Percentiles rank a stretch among this genome's conserved stretches.
These are phyloP conservation scores for Tiliqua scincoides DNA, from an alignment of 2,113 vertebrate species.

Conservation along the genomic window DNA sequence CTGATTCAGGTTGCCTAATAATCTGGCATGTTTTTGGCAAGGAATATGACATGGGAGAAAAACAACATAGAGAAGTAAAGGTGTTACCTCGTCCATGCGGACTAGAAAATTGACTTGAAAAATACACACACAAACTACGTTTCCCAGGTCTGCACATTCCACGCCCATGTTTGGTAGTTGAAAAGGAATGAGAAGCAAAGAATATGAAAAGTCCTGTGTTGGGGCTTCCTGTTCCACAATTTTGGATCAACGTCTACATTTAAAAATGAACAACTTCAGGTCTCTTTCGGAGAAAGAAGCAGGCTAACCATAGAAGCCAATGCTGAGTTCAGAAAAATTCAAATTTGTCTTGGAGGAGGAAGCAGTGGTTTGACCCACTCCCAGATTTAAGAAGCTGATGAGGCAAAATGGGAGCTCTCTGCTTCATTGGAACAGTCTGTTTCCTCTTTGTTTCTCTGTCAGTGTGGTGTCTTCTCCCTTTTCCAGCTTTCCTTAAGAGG, in stretches of 20 bases:
- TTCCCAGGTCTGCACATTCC: too few relatives aligned
- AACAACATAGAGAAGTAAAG: neutral
- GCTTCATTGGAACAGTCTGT: slow-evolving; percentile 8
- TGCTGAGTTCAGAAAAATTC: neutral
- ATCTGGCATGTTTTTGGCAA: too few relatives aligned
- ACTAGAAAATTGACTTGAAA: neutral
- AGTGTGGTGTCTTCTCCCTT: slow-evolving; percentile 1
- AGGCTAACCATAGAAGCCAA: slow-evolving; percentile 27
- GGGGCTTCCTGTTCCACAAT: neutral
- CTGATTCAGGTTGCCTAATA: too few relatives aligned
- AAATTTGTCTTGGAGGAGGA: slow-evolving; percentile 22
- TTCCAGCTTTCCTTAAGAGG: neutral
- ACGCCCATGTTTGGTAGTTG: neutral
- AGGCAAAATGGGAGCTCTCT: slow-evolving; percentile 43
- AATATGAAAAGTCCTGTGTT: neutral
- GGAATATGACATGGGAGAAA: neutral
- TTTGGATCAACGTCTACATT: neutral
- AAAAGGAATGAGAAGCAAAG: neutral
- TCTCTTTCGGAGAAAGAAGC: slow-evolving; percentile 46
- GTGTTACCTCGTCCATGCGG: too few relatives aligned
- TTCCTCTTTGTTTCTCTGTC: slow-evolving; percentile 2
- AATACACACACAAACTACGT: neutral
- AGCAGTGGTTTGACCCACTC: slow-evolving; percentile 47
- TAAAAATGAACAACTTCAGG: neutral
- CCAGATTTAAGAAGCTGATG: slow-evolving; percentile 40